Base-by-base conservation (phyloP, 2,888 invertebrate species). In the Melanostoma scalare region DNA sequence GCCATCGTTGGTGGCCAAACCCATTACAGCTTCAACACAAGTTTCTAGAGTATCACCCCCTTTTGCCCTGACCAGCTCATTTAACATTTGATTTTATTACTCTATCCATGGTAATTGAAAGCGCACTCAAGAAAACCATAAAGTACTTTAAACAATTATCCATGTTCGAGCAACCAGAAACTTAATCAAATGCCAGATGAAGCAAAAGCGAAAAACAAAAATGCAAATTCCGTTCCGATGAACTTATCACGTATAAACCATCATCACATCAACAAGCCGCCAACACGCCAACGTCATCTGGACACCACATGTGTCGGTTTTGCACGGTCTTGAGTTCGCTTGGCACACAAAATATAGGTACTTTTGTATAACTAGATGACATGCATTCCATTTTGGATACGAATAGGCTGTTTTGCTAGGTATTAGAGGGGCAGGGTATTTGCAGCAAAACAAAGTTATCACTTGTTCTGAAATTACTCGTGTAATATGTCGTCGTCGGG, bases 221-320 rank as follows among this genome's bases (percentile, higher is more conserved):
- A 78, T 84, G 78, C 78, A 69, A 84, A 84, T 84, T 78, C 74
- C 69, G 42, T 78, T 74, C 53, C 82, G 44, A 78, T 74, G 82
- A 78, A 84, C 78, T 84, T 84, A 78, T 84, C 73, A 78, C 73
- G 82, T 69, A 74, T 77, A 78, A 73, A 78, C 42, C 69, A 84
- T 69, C 79, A 74, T 50, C 58, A 40, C 68, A 73, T 67, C 71
- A 67, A 53, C 63, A 44, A 46, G 48, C 72, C 56, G 73, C 58
- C 67, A 67, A 67, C 63, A 67, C 67, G 55, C 58, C 36, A 60
- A 48, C 69, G 65, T 77, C 82, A 82, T 78, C 72, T 82, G 82
- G 82, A 65, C 77, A 82, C 73, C 78, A 78, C 52, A 76, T 76
- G 76, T 56, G 40, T 50, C 20, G 20, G 50, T 60, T 55, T 60